Evolutionary conservation across 2,797 vertebrate species (phyloP), one percentile per base, ranked within the genome.

Genomic region (Gallirallus australis): DNA sequence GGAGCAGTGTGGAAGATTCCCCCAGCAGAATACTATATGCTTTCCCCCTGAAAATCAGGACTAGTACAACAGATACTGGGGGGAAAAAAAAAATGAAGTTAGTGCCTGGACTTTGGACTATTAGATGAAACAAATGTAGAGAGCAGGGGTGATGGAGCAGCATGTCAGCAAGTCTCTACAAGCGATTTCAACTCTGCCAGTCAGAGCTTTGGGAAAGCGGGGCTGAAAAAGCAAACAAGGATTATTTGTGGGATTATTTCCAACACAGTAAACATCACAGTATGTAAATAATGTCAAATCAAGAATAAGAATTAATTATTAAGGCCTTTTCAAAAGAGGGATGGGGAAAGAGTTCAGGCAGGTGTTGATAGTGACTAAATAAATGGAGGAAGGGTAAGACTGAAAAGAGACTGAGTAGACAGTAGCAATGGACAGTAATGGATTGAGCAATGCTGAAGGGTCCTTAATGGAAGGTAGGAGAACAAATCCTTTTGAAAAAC

Each of bases 371-470:
- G 11, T 12, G 47, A 39, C 17, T 48, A 57, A 39, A 57, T 16
- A 3, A 69, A 35, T 12, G 25, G 23, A 70, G n/a, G 4, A 42
- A 61, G 7, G 30, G 20, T 30, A 1, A 42, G 30, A 72, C 27
- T 52, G n/a, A 27, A 27, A 47, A 9, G 24, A 76, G 15, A 21
- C 3, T 33, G 33, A 79, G 24, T 4, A 35, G 40, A 61, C 3
- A 52, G n/a, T 5, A 50, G 12, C 12, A 52, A 73, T 19, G 31
- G 40, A 23, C 16, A 75, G 5, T 12, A 61, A 80, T 7, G 13
- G 39, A 35, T 0, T 13, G 8, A 14, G 5, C 7, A 35, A 70
- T 1, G 11, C 18, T 47, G 15, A 72, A 61, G 5, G 13, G n/a
- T 11, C 40, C n/a, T 50, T 80, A 76, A 76, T 2, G 8, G 60